Conservation (phyloP, 2,888 invertebrate species). For the Euphydryas editha region DNA sequence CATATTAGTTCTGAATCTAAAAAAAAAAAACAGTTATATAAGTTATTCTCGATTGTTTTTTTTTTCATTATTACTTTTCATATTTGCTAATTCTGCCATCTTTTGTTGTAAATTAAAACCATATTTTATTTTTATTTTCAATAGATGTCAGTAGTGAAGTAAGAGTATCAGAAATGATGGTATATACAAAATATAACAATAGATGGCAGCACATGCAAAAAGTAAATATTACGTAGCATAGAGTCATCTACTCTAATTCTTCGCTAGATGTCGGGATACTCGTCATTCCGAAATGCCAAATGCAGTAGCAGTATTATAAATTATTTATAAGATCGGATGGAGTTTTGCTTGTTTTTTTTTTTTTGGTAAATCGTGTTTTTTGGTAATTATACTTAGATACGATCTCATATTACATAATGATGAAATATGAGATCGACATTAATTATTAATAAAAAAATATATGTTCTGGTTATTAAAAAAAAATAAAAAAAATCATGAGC, state of each 20-base stretch:
- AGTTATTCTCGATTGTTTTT: neutral
- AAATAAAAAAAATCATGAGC: too few species aligned
- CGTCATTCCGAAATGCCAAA: neutral
- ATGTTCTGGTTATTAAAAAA: too few species aligned
- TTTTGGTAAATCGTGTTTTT: too few species aligned
- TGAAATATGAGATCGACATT: too few species aligned
- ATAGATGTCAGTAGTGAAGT: conserved; percentile 6
- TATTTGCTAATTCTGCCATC: conserved; percentile 12
- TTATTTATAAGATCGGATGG: too few species aligned
- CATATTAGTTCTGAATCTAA: too few species aligned
- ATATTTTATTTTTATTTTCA: neutral
- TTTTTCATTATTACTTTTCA: neutral
- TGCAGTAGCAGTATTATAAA: too few species aligned
- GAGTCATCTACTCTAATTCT: too few species aligned
- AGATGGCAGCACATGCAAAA: neutral
- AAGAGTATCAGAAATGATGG: neutral
- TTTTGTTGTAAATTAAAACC: neutral
- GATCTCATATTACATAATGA: too few species aligned
- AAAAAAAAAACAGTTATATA: neutral
- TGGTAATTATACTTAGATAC: too few species aligned
- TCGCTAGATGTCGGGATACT: neutral
- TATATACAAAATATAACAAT: neutral
- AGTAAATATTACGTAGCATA: neutral
- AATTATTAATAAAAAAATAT: too few species aligned
- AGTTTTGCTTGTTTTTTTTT: too few species aligned